A percentile compares a stretch with the other conserved stretches of the same genome.
Conservation (phyloP, 1,140 invertebrate genomes). For the Telenomus remus region DNA sequence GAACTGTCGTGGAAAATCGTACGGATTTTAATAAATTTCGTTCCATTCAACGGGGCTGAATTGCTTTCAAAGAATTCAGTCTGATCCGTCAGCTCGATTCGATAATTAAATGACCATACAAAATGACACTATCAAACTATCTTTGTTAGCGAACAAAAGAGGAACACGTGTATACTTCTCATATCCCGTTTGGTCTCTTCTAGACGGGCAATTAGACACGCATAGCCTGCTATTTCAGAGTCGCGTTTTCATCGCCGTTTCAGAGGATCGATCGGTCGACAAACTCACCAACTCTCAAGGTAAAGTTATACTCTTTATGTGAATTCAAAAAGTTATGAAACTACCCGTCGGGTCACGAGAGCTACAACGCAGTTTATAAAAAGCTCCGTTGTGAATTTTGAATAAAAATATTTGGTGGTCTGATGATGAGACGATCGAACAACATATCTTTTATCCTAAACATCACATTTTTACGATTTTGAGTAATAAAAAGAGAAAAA, state of each 20-base stretch:
- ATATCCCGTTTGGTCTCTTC: conserved; percentile 62
- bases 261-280: conserved; percentile 5
- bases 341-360: conserved; percentile 34
- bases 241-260: conserved; percentile 29
- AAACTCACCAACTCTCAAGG: conserved; percentile 15
- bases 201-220: conserved; percentile 57
- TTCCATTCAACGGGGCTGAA: conserved; percentile 5
- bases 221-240: conserved; percentile 5
- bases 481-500: too few species aligned
- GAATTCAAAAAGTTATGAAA: conserved; percentile 57
- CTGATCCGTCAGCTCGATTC: conserved; percentile 6
- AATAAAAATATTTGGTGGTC: conserved; percentile 49
- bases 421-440: conserved; percentile 37
- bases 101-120: conserved; percentile 30
- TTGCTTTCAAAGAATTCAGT: conserved; percentile 12
- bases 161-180: conserved; percentile 54
- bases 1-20: conserved; percentile 23
- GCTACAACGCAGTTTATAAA: conserved; percentile 55
- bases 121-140: conserved; percentile 25
- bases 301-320: conserved; percentile 56
- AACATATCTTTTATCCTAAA: too few species aligned
- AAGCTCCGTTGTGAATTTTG: conserved; percentile 50
- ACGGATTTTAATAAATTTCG: conserved; percentile 8
- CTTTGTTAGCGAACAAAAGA: conserved; percentile 9
- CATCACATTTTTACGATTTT: too few species aligned